phyloP scores from a whole-genome alignment of 2,113 vertebrate genomes.

The Cebidichthys violaceus region DNA sequence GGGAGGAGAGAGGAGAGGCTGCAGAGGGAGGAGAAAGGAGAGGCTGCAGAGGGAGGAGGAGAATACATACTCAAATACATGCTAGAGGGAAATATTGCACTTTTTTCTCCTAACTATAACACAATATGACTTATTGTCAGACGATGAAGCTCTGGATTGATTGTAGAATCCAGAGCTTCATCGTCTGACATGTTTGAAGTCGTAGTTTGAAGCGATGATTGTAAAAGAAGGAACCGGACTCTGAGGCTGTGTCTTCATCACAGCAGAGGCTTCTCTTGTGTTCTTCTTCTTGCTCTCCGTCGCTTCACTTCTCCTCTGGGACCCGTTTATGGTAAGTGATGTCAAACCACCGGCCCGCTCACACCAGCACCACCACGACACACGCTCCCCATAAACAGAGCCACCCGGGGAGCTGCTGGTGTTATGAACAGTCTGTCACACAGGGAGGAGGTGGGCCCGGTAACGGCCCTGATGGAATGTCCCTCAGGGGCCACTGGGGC shows the following conservation, averaged over 20 bases:
- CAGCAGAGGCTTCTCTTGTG: slow-evolving; percentile 14
- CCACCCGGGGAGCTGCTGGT: background rate
- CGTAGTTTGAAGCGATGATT: background rate
- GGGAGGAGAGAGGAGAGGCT: too few relatives aligned
- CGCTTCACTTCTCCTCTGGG: slow-evolving; percentile 35
- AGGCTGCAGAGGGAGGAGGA: too few relatives aligned
- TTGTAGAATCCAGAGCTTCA: background rate
- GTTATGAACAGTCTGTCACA: background rate
- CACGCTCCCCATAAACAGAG: slow-evolving; percentile 2
- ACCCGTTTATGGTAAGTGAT: slow-evolving; percentile 47
- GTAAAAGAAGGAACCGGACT: background rate
- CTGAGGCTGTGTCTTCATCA: slow-evolving; percentile 17
- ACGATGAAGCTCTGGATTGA: background rate
- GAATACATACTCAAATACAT: too few relatives aligned
- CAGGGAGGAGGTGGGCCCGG: slow-evolving; percentile 20
- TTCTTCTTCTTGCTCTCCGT: slow-evolving; percentile 11
- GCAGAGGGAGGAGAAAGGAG: too few relatives aligned
- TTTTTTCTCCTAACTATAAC: too few relatives aligned
- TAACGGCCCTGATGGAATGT: slow-evolving; percentile 37
- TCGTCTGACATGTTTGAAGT: background rate
- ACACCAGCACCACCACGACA: background rate
- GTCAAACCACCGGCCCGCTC: background rate
- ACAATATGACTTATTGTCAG: background rate
- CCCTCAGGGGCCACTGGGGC: slow-evolving; percentile 5
- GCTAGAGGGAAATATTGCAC: too few relatives aligned